Base-by-base conservation (phyloP, 1,140 invertebrate species). In the Drosophila pandora region DNA sequence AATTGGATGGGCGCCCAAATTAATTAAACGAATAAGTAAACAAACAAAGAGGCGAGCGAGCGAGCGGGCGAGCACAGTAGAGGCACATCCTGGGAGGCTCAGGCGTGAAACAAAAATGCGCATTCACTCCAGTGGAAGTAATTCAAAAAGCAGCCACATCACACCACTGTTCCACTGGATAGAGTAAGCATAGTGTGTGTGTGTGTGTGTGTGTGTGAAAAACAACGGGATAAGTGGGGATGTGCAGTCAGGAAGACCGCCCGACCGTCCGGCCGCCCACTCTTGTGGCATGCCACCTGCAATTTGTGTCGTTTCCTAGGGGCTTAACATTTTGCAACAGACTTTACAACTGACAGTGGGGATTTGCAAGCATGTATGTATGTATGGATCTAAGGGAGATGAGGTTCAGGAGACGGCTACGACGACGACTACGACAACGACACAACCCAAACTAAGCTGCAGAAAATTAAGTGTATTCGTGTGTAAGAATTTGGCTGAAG, bases 11-110 rank as follows among this genome's bases (percentile, higher is more conserved):
- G 62, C 30, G 65, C 62, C 68, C 79, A 73, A 54, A 74, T 69
- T 64, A 83, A 78, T 83, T 64, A 64, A 63, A 50, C 34, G 68
- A 73, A 77, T 73, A 68, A 73, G 73, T 73, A 69, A 57, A 68
- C 49, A 54, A 47, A 52, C 60, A 45, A 50, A 55, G 39, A 41
- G 3, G 45, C 3, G 5, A 17, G 30, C 37, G 2, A 2, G 41
- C 41, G 32, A 2, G 45, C 3, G 5, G n/a, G 30, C 37, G 2
- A 2, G 41, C 41, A 17, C 17, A 17, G 17, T 17, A 17, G 17
- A 17, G 17, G 17, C 17, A 1, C 17, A 17, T 17, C 17, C 17
- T 17, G 25, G 25, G 25, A 23, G 17, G 34, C 17, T 34, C 32
- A 34, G 47, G 39, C 23, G 39, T 56, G 22, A n/a, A 23, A 30